Base-by-base conservation (phyloP, 2,113 vertebrate genomes). In the Thamnaconus septentrionalis region DNA sequence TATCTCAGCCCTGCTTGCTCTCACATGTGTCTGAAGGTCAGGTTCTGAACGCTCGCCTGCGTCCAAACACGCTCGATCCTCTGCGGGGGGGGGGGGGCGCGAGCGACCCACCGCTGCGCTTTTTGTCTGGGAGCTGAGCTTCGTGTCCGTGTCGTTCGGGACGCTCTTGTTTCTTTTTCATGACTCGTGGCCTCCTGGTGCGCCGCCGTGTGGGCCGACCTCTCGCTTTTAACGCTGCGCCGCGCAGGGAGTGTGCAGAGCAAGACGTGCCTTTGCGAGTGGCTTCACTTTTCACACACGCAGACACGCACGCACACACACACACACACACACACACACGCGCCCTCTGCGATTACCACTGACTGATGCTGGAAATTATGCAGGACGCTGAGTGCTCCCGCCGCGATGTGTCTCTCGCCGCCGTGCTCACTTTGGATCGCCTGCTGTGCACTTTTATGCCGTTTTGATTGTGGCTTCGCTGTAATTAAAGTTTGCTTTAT, bases 331-430 rank as follows among this genome's bases (percentile, higher is more conserved):
- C 18, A 2, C 18, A 31, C 18, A 31, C 18, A 2, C 18, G 2
- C 60, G 31, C 53, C 39, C 56, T 73, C 51, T 59, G 9, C 51
- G 53, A 73, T 75, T 71, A 52, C 57, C 41, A 53, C 12, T 59
- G 59, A 51, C 58, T 59, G 72, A 61, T 56, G 64, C 64, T 53
- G 76, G 41, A 54, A 64, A 67, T 75, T 51, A 69, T 43, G 61
- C 69, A 67, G 39, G 61, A 53, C 49, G 49, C 66, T 5, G 51
- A 51, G n/a, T 62, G 54, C 18, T 64, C 48, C 12, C 40, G 59
- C 58, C 54, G 66, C 49, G 58, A 3, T 7, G 7, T 31, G 42
- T 56, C 53, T 61, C 58, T 8, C 45, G 54, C 39, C 51, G 11
- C 59, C 53, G 42, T 5, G n/a, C 18, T 3, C 51, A 18, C 63